Evolutionary conservation across 64 coral and sea anemone species (phyloP), one percentile per base, ranked within the genome.

Genomic region (Anthopleura sola): DNA sequence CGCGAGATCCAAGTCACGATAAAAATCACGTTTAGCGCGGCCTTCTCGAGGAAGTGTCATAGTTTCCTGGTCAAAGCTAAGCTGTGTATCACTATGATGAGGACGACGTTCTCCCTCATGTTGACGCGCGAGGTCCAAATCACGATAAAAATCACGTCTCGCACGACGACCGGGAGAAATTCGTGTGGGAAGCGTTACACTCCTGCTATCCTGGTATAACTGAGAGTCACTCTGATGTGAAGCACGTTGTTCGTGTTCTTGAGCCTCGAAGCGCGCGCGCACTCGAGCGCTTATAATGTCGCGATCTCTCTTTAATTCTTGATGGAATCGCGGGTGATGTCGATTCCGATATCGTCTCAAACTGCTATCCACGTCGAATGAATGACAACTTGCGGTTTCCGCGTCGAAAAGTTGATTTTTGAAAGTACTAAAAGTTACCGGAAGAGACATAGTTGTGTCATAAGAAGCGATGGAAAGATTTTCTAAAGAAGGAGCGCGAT

Each of bases 381-480:
- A 83, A 10, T 60, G 48, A 53, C 48, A 83, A n/a, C 82, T 83
- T 60, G 50, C 82, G 44, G 82, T 83, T 48, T 83, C 78, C 21
- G 34, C 49, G 18, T 90, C 89, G 26, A 69, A 83, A 21, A 76
- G 71, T 29, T 75, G 78, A 5, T 55, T 56, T 46, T 85, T 77
- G 37, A 91, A 91, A 23, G 83, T 91, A 37, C 37, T 86, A 55
- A 91, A 91, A 32, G 79, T 91, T 5, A 82, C 51, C 46, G 33
- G 51, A 33, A 81, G 76, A 37, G 74, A 80, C 46, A 85, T 55
- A 17, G 81, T 83, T 14, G 37, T 82, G 21, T 91, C 89, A 23
- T 20, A 46, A 0, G 82, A 83, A 8, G 82, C 49, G 34, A 83
- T 38, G 0, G 82, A 83, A 14, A 83, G 57, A 20, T 54, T 83